Percentiles rank a stretch among this genome's conserved stretches.
These are phyloP conservation scores for Vanessa tameamea DNA, from an alignment of 1,140 invertebrate genomes.

Conservation along the genomic window DNA sequence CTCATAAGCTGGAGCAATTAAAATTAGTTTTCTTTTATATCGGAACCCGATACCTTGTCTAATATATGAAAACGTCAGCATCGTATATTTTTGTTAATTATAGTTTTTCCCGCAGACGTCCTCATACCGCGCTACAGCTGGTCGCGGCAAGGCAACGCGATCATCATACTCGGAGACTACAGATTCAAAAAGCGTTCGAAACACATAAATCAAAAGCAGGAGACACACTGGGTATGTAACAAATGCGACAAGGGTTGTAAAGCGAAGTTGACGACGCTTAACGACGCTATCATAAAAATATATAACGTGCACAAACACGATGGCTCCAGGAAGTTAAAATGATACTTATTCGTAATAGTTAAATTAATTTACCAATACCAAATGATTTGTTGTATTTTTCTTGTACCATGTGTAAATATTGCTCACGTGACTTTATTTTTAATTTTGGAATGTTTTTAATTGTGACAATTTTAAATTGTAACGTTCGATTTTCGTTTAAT, in stretches of 20 bases:
- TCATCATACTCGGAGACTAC: constrained; percentile 70
- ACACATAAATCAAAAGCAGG: constrained; percentile 63
- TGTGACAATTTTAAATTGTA: not conserved
- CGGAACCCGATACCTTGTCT: too few species aligned
- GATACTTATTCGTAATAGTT: constrained; percentile 17
- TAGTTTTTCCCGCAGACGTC: constrained; percentile 40
- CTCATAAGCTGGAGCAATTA: not conserved
- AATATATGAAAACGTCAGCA: not conserved
- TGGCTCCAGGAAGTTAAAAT: constrained; percentile 52
- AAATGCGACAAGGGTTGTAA: constrained; percentile 73
- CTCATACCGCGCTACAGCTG: constrained; percentile 63
- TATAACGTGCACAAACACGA: constrained; percentile 68
- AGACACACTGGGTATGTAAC: constrained; percentile 73
- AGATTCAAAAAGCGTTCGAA: constrained; percentile 72
- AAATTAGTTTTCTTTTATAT: too few species aligned
- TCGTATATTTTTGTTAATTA: constrained; percentile 1
- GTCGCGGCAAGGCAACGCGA: constrained; percentile 70
- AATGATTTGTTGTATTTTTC: constrained; percentile 3
- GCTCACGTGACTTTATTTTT: not conserved
- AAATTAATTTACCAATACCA: not conserved
- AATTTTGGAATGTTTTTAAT: not conserved
- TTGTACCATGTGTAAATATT: not conserved
- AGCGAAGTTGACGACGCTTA: constrained; percentile 66
- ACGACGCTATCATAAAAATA: constrained; percentile 73
- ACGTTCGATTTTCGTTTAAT: too few species aligned